Conservation (phyloP, 1,140 invertebrate species). For the Teleopsis dalmanni region DNA sequence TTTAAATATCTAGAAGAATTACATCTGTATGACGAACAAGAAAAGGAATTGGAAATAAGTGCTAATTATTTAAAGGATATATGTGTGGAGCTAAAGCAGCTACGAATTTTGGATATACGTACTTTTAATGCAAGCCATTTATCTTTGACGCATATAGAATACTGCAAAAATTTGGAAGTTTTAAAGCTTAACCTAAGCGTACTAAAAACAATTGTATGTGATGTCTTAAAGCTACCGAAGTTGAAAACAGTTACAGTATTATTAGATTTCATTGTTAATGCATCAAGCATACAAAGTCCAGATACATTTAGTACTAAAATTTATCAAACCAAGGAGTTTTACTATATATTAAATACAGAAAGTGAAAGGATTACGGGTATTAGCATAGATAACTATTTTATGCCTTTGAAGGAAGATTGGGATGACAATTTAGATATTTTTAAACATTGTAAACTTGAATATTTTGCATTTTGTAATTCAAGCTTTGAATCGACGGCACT, state of each 20-base stretch:
- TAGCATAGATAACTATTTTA: slow-evolving; percentile 33
- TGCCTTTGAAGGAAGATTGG: slow-evolving; percentile 29
- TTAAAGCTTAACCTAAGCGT: slow-evolving; percentile 32
- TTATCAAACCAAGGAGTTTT: slow-evolving; percentile 30
- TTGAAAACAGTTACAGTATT: slow-evolving; percentile 25
- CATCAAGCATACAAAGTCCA: slow-evolving; percentile 17
- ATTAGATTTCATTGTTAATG: slow-evolving; percentile 28
- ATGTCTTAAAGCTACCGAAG: slow-evolving; percentile 24
- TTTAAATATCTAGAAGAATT: slow-evolving; percentile 28
- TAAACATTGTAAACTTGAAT: slow-evolving; percentile 18
- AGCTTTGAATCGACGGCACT: no score
- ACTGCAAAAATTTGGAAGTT: slow-evolving; percentile 21
- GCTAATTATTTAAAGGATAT: slow-evolving; percentile 32
- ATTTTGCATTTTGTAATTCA: slow-evolving; percentile 31
- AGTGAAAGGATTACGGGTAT: slow-evolving; percentile 23
- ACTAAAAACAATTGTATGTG: slow-evolving; percentile 22
- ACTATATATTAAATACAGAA: slow-evolving; percentile 28
- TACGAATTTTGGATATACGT: slow-evolving; percentile 29
- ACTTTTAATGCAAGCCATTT: slow-evolving; percentile 27
- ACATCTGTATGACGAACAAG: slow-evolving; percentile 33
- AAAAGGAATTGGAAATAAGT: slow-evolving; percentile 33
- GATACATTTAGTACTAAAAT: slow-evolving; percentile 33
- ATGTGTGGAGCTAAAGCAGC: slow-evolving; percentile 20
- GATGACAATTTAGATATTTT: slow-evolving; percentile 24
- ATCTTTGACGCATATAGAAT: slow-evolving; percentile 24